Evolutionary conservation across 2,888 invertebrate genomes (phyloP), one percentile per base, ranked within the genome.

Genomic region (Parapristionchus giblindavisi): DNA sequence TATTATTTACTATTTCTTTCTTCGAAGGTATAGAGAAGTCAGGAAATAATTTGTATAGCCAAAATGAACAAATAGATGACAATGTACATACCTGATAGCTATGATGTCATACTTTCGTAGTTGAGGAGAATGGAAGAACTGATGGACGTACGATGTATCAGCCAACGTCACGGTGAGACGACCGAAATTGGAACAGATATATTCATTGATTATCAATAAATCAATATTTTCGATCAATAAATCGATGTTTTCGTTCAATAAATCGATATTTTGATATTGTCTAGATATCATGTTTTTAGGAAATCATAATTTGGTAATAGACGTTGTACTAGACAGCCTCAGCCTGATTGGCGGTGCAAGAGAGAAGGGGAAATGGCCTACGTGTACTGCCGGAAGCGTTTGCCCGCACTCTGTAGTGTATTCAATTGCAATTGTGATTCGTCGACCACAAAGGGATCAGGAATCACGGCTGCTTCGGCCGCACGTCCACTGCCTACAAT

Each of bases 391-490:
- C 88, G 79, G 75, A 88, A 85, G 40, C 79, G 76, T 76, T 81
- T 83, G 34, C 85, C 87, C 17, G 76, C 76, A 61, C 77, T 80
- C 27, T 83, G 78, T 40, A 87, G 75, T 6, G 77, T 68, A 24
- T 72, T 78, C 24, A 83, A 71, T 63, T 85, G 84, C 63, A 87
- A 56, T 63, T 83, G 63, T 5, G 74, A 61, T 52, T 79, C 75
- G 74, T 87, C 84, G n/a, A 86, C 78, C n/a, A 79, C 76, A 68
- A 85, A 83, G 5, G 88, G 88, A n/a, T 83, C 82, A 6, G 88
- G 88, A 58, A 88, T 81, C 24, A 77, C 75, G 14, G 70, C 40
- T 1, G 38, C 76, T 32, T 56, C 70, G 0, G 70, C 54, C 24
- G 70, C 56, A 38, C 70, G 70, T 40, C 70, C 68, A 3, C 36